Percentiles rank a stretch among this genome's conserved stretches.
phyloP scores from a whole-genome alignment of 1,140 invertebrate species.

The Capitella teleta region DNA sequence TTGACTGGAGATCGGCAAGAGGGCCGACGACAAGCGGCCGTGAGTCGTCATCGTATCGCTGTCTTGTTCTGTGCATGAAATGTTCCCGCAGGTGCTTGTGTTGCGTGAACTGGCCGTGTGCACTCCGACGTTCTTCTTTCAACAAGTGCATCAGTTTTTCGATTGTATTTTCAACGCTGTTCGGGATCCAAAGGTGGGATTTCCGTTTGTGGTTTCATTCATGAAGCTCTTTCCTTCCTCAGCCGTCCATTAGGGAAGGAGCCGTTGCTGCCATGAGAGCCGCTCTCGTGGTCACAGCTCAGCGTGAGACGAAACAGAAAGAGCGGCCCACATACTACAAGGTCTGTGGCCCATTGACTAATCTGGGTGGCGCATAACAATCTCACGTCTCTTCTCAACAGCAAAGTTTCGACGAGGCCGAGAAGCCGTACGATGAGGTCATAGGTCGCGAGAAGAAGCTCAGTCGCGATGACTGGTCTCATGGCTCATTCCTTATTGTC shows the following conservation, averaged over 20 bases:
- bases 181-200: conserved; percentile 65
- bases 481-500: conserved; percentile 82
- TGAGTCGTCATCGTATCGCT: conserved; percentile 41
- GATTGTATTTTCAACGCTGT: conserved; percentile 84
- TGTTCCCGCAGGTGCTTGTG: conserved; percentile 57
- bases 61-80: too few species aligned
- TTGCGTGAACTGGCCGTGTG: conserved; percentile 86
- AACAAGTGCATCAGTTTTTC: conserved; percentile 92
- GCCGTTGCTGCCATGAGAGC: conserved; percentile 85
- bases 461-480: conserved; percentile 77
- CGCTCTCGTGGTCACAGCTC: conserved; percentile 83
- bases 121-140: conserved; percentile 96
- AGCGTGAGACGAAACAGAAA: conserved; percentile 84
- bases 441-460: conserved; percentile 59
- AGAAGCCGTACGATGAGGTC: conserved; percentile 62
- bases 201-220: background rate
- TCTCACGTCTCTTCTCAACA: conserved; percentile 34
- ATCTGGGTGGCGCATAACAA: background rate
- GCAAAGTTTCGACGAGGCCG: conserved; percentile 82
- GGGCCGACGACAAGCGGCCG: conserved; percentile 77
- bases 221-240: background rate
- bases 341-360: conserved; percentile 19
- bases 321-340: conserved; percentile 78
- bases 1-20: conserved; percentile 74
- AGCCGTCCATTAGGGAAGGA: conserved; percentile 75